A percentile compares a stretch with the other conserved stretches of the same genome.
phyloP scores from a whole-genome alignment of 2,888 invertebrate species.

The Cephus pygmeus region DNA sequence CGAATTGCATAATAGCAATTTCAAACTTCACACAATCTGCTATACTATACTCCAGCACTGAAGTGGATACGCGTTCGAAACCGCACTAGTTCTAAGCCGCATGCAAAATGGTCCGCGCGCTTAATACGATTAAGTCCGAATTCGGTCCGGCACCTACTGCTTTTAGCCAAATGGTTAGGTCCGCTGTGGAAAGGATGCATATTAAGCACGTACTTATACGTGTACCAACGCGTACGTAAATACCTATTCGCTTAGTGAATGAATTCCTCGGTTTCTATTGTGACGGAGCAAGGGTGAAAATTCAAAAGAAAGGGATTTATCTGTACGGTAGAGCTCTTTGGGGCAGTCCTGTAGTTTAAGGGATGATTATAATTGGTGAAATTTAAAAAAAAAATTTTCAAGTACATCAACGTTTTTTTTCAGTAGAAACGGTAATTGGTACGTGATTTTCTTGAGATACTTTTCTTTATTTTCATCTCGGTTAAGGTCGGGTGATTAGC shows the following conservation, averaged over 20 bases:
- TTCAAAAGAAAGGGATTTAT: background rate
- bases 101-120: slow-evolving; percentile 32
- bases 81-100: slow-evolving; percentile 43
- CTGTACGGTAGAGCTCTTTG: background rate
- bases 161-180: slow-evolving; percentile 51
- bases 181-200: background rate
- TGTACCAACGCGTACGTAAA: background rate
- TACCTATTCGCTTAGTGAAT: background rate
- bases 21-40: slow-evolving; percentile 9
- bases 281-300: background rate
- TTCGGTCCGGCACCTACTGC: slow-evolving; percentile 41
- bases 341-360: background rate
- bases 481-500: background rate
- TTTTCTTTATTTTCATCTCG: background rate
- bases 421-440: background rate
- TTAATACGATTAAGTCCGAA: slow-evolving; percentile 53
- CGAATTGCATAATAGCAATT: slow-evolving; percentile 44
- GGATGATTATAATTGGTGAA: background rate
- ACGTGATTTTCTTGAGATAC: background rate
- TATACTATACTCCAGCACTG: background rate
- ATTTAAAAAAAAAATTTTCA: background rate
- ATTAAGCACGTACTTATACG: background rate
- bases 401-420: background rate
- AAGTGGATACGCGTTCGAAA: slow-evolving; percentile 35
- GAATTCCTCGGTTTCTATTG: background rate